Evolutionary conservation across 2,888 invertebrate species (phyloP).

Genomic region (Pecten maximus): DNA sequence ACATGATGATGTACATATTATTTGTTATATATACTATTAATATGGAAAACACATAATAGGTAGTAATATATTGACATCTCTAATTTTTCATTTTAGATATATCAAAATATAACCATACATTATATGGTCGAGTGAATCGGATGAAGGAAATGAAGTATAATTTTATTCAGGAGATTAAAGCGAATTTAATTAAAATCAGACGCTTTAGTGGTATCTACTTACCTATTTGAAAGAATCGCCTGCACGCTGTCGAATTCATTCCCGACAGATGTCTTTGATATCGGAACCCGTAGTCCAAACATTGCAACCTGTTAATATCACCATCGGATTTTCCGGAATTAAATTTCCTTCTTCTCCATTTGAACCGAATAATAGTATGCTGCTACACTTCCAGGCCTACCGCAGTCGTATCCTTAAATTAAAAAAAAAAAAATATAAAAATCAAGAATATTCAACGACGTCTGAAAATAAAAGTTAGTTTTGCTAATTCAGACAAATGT

Average conservation of each 20-base stretch:
- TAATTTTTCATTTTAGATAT: too few relatives aligned
- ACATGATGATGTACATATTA: too few relatives aligned
- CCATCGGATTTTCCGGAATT: background rate
- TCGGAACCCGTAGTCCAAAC: conserved; percentile 67
- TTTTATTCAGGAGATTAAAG: background rate
- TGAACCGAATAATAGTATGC: background rate
- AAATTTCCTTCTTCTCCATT: background rate
- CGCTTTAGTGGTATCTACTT: background rate
- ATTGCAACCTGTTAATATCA: conserved; percentile 41
- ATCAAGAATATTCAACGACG: background rate
- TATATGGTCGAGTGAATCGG: background rate
- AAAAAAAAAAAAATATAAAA: too few relatives aligned
- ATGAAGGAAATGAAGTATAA: background rate
- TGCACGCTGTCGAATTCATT: conserved; percentile 65
- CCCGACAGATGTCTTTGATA: conserved; percentile 57
- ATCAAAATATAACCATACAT: background rate
- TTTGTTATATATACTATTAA: too few relatives aligned
- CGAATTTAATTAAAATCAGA: background rate
- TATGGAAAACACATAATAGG: too few relatives aligned
- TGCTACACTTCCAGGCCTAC: background rate
- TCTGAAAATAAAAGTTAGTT: conserved; percentile 2
- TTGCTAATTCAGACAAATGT: background rate
- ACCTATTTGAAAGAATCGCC: conserved; percentile 66
- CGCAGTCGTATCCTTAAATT: background rate
- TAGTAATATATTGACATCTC: too few relatives aligned